Evolutionary conservation across 2,888 invertebrate species (phyloP).

Genomic region (Polydrusus cervinus): DNA sequence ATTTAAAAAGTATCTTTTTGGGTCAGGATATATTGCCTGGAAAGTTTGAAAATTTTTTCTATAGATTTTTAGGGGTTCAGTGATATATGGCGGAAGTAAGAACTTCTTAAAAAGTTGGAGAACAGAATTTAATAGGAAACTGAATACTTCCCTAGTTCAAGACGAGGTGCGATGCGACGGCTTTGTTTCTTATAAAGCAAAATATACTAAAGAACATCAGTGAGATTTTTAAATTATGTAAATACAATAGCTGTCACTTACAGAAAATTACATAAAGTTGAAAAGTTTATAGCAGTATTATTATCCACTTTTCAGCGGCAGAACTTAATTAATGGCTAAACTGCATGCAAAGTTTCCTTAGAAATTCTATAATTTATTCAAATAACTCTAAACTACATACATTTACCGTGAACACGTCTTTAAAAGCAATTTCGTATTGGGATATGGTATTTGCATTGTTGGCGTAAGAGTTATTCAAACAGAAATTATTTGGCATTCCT

Average conservation of each 20-base stretch:
- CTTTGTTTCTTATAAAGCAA: too few species aligned
- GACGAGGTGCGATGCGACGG: too few species aligned
- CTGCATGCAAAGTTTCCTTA: conserved; percentile 28
- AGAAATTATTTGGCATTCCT: conserved; percentile 37
- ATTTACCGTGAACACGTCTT: conserved; percentile 32
- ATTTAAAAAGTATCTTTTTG: conserved; percentile 23
- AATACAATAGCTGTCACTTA: too few species aligned
- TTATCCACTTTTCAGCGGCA: conserved; percentile 5
- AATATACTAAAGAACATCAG: too few species aligned
- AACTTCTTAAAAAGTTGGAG: conserved; percentile 1
- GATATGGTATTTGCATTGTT: conserved; percentile 46
- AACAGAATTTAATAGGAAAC: background rate
- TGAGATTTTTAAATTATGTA: too few species aligned
- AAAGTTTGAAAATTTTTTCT: conserved; percentile 11
- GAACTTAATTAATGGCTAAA: conserved; percentile 19
- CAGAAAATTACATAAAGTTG: too few species aligned
- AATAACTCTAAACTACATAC: conserved; percentile 14
- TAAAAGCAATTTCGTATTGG: conserved; percentile 38
- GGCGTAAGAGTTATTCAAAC: conserved; percentile 33
- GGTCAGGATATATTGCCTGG: conserved; percentile 11
- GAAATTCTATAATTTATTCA: conserved; percentile 34
- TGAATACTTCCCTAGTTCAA: background rate
- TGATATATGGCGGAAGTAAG: conserved; percentile 9
- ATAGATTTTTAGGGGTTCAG: conserved; percentile 1
- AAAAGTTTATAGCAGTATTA: background rate